phyloP scores from a whole-genome alignment of 2,888 invertebrate genomes.

The Bembecia ichneumoniformis region DNA sequence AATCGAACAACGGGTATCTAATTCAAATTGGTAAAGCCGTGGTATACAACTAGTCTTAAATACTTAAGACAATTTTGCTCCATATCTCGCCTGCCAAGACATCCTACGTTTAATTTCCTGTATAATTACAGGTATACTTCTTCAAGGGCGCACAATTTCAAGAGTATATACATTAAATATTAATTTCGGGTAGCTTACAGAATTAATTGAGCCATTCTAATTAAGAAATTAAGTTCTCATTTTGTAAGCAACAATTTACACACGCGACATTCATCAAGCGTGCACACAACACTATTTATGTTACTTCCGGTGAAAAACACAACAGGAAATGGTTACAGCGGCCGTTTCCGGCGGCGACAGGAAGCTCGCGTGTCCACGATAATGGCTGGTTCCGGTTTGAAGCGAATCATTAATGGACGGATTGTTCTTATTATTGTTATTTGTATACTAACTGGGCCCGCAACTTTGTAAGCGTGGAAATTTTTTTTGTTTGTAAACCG shows the following conservation, averaged over 20 bases:
- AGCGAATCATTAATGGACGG: conserved; percentile 33
- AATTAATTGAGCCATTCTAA: neutral
- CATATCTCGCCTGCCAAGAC: too few species aligned
- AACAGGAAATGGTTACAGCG: conserved; percentile 50
- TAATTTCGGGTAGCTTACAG: too few species aligned
- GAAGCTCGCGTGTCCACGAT: conserved; percentile 41
- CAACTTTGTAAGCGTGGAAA: too few species aligned
- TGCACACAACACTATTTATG: conserved; percentile 25
- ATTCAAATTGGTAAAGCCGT: too few species aligned
- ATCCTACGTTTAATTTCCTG: too few species aligned
- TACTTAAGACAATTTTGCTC: too few species aligned
- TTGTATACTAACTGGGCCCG: neutral
- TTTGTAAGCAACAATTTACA: neutral
- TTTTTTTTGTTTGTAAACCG: neutral
- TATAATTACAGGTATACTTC: too few species aligned
- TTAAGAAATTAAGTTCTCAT: neutral
- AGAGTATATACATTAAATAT: too few species aligned
- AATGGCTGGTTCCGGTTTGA: conserved; percentile 37
- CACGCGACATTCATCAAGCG: neutral
- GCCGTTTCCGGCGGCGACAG: conserved; percentile 47
- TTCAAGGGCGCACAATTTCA: too few species aligned
- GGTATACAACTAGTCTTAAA: too few species aligned
- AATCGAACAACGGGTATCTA: too few species aligned
- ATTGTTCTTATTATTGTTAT: conserved; percentile 17
- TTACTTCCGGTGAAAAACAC: conserved; percentile 51